phyloP scores from a whole-genome alignment of 2,888 invertebrate genomes.

The Ophion obscuratus region DNA sequence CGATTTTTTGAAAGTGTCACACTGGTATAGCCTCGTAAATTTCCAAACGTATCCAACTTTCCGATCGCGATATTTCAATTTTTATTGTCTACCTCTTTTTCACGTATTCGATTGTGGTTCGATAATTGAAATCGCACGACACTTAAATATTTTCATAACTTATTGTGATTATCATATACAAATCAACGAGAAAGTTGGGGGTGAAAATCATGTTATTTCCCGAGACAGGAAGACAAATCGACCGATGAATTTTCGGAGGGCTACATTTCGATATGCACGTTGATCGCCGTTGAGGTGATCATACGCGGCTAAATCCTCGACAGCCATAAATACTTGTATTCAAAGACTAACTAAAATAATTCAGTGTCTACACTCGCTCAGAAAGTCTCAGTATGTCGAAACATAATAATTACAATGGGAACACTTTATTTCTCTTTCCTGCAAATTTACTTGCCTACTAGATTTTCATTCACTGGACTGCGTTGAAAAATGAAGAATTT shows the following conservation, averaged over 20 bases:
- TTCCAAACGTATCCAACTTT: background rate
- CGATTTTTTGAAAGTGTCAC: too few species aligned
- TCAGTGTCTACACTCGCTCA: background rate
- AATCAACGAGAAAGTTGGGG: background rate
- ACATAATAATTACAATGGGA: background rate
- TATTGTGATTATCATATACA: background rate
- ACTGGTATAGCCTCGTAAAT: background rate
- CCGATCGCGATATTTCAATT: background rate
- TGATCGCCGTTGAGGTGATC: background rate
- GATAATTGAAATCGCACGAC: background rate
- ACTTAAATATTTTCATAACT: background rate
- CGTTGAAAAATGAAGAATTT: background rate
- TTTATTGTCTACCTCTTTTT: background rate
- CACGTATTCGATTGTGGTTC: background rate
- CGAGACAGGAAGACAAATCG: slow-evolving; percentile 1
- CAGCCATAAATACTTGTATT: background rate
- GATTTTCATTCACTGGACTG: background rate
- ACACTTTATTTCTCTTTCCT: background rate
- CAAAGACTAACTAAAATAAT: background rate
- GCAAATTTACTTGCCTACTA: background rate
- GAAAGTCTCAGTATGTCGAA: background rate
- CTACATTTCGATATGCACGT: background rate
- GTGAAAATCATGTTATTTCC: background rate
- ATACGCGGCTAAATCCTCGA: background rate
- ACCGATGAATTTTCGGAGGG: background rate